Conservation (phyloP, 2,113 vertebrate species). For the Marmota monax region DNA sequence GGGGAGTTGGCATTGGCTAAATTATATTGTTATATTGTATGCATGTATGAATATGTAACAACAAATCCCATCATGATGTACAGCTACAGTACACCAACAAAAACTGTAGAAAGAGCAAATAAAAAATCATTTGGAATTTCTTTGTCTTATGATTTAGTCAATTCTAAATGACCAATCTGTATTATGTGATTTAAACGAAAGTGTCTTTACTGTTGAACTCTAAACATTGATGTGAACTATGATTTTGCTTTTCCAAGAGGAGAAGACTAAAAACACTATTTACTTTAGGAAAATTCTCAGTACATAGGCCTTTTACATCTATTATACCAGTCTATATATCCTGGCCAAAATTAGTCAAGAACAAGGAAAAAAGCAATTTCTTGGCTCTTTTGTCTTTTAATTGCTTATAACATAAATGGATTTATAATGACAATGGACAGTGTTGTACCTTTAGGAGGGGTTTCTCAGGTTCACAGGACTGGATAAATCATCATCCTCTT, state of each 20-base stretch:
- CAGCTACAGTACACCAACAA: too few relatives aligned
- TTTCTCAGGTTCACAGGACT: not conserved
- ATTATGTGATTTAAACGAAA: not conserved
- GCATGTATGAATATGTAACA: too few relatives aligned
- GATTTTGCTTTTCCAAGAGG: conserved; percentile 1
- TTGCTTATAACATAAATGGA: not conserved
- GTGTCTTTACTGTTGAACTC: not conserved
- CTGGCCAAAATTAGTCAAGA: not conserved
- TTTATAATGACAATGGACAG: not conserved
- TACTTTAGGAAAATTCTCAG: not conserved
- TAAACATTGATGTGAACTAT: not conserved
- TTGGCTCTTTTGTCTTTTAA: not conserved
- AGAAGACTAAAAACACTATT: not conserved
- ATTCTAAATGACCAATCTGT: not conserved
- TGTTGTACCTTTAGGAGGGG: not conserved
- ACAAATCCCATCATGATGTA: too few relatives aligned
- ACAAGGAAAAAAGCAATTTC: not conserved
- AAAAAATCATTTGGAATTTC: not conserved
- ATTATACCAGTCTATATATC: not conserved
- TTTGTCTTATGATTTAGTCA: not conserved
- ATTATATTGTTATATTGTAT: too few relatives aligned
- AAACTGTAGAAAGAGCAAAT: not conserved
- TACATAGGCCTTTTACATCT: not conserved
- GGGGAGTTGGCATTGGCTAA: too few relatives aligned
- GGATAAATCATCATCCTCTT: not conserved